phyloP scores from a whole-genome alignment of 2,113 vertebrate species.

The Dolichotis patagonum region DNA sequence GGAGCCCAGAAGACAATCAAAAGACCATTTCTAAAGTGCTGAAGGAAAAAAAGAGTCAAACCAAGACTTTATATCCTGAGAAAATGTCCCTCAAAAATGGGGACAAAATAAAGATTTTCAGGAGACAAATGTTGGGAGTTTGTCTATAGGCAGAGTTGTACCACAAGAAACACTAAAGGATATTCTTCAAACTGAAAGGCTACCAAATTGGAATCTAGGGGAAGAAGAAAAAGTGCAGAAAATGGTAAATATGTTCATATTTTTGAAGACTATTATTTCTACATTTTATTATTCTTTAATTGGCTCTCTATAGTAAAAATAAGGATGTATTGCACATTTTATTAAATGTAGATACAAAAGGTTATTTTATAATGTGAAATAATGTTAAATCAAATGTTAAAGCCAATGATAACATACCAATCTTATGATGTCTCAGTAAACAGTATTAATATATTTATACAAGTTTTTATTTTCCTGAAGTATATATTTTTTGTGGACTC shows the following conservation, averaged over 20 bases:
- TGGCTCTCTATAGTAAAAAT: constrained; percentile 15
- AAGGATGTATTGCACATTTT: background rate
- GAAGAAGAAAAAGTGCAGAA: background rate
- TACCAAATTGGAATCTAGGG: background rate
- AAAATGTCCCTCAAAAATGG: background rate
- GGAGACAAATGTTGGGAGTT: background rate
- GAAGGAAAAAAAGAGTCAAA: background rate
- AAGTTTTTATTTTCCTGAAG: background rate
- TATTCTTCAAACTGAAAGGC: constrained; percentile 5
- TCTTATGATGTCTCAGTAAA: background rate
- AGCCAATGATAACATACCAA: background rate
- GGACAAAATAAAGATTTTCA: background rate
- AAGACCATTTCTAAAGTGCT: background rate
- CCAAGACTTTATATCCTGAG: background rate
- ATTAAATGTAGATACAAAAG: background rate
- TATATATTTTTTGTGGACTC: background rate
- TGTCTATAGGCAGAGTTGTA: background rate
- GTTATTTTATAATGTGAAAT: background rate
- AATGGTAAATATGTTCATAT: background rate
- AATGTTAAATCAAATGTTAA: background rate
- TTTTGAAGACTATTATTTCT: background rate
- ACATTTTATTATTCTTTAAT: background rate
- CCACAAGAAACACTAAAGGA: background rate
- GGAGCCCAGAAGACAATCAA: background rate
- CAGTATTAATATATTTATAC: background rate